Evolutionary conservation across 2,888 invertebrate species (phyloP), one percentile per base, ranked within the genome.

Genomic region (Sminthurinus aureus): DNA sequence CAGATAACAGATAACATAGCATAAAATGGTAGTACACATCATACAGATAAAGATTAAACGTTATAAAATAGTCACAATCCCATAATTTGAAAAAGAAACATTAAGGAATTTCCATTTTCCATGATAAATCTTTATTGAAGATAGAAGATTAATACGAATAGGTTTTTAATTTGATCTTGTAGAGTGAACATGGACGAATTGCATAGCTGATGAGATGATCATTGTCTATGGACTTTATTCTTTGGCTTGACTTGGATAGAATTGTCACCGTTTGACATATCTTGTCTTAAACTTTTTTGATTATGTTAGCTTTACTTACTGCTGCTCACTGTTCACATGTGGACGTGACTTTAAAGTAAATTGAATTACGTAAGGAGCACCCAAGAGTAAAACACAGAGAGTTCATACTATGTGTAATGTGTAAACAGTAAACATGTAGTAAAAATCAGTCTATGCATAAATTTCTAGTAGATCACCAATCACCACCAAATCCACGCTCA

Each of bases 321-420:
- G 8, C 67, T 67, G 67, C n/a, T 22, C 22, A 20, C 1, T 24
- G 6, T 24, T 24, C 71, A 71, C 71, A 71, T 26, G 71, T 71
- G 71, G 71, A 71, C 71, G 71, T 71, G 71, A 71, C 71, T 71
- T 24, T 24, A 24, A 71, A 22, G 24, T 71, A 71, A 71, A 71
- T 71, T 71, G 71, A 71, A 71, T 71, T 71, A 71, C 71, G 71
- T 71, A 71, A 71, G 0, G n/a, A n/a, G n/a, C 64, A 64, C 64
- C 15, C 64, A 64, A 15, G n/a, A n/a, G 15, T 26, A 22, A 71
- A 26, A 20, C 20, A 22, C 22, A 71, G 13, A 71, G 26, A 71
- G 71, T 24, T 22, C n/a, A 69, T 69, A n/a, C 11, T n/a, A 38
- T 38, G 38, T 38, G 38, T 38, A n/a, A n/a, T n/a, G n/a, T n/a